Evolutionary conservation across 2,888 invertebrate genomes (phyloP).

Genomic region (Dorcus parallelipipedus): DNA sequence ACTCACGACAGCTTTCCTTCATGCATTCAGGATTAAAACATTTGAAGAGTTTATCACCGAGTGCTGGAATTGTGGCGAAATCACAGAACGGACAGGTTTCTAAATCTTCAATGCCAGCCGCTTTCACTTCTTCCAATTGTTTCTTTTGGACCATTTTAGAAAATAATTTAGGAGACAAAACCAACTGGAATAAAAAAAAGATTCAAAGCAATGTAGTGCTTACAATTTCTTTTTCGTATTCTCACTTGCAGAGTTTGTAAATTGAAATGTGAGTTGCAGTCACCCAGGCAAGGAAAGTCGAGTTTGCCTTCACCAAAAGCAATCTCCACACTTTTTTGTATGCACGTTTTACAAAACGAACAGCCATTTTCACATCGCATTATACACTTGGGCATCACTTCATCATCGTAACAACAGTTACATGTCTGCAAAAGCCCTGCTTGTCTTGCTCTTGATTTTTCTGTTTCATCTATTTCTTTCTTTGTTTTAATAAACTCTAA

Average conservation of each 20-base stretch:
- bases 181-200: constrained; percentile 35
- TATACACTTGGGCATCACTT: constrained; percentile 48
- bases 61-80: constrained; percentile 52
- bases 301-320: constrained; percentile 46
- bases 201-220: constrained; percentile 41
- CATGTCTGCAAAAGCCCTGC: constrained; percentile 49
- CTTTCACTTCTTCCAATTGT: constrained; percentile 52
- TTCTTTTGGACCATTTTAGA: constrained; percentile 50
- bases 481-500: constrained; percentile 26
- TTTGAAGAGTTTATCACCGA: constrained; percentile 49
- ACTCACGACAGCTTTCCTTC: constrained; percentile 38
- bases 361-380: constrained; percentile 47
- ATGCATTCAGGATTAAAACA: constrained; percentile 57
- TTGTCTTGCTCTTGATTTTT: constrained; percentile 38
- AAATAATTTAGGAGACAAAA: constrained; percentile 48
- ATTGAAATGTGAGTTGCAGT: constrained; percentile 34
- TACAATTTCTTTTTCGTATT: neutral
- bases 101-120: constrained; percentile 54
- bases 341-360: constrained; percentile 34
- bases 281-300: constrained; percentile 48
- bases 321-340: constrained; percentile 44
- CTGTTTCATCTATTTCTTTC: constrained; percentile 24
- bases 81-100: constrained; percentile 58
- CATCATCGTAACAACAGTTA: constrained; percentile 56
- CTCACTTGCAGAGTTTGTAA: constrained; percentile 6